A percentile compares a stretch with the other conserved stretches of the same genome.
phyloP scores from a whole-genome alignment of 2,797 vertebrate species.

The Florisuga fusca region DNA sequence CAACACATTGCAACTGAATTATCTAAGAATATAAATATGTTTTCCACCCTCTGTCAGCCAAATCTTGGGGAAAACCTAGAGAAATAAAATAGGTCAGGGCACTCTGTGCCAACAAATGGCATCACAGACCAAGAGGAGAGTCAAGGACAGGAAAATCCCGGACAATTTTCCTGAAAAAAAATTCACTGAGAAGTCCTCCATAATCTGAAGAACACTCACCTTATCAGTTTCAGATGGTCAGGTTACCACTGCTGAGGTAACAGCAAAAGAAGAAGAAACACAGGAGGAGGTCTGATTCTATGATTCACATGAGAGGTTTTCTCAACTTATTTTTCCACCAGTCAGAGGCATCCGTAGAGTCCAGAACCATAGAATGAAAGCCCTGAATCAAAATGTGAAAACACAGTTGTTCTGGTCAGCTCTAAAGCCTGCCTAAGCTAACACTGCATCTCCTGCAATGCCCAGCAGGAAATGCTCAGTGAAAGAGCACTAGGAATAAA shows the following conservation, averaged over 20 bases:
- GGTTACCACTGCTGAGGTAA: not conserved
- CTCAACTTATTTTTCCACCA: conserved; percentile 5
- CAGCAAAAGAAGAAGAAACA: not conserved
- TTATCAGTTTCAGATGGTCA: not conserved
- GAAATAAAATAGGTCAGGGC: conserved; percentile 29
- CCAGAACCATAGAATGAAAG: not conserved
- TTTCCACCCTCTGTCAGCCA: conserved; percentile 12
- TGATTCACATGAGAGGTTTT: conserved; percentile 1
- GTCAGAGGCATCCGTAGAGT: not conserved
- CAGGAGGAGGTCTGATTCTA: not conserved
- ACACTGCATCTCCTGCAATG: not conserved
- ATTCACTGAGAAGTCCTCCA: not conserved
- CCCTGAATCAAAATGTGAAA: not conserved
- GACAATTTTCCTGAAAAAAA: not conserved
- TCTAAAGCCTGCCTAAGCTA: not conserved
- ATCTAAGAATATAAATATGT: conserved; percentile 35
- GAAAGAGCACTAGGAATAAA: not conserved
- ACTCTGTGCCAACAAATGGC: conserved; percentile 2
- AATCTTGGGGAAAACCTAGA: not conserved
- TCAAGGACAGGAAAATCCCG: conserved; percentile 40
- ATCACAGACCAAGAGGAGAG: not conserved
- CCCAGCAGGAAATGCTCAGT: not conserved
- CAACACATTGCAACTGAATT: conserved; percentile 16
- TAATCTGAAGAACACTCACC: not conserved
- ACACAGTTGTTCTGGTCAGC: not conserved